A percentile compares a stretch with the other conserved stretches of the same genome.
Conservation (phyloP, 2,113 vertebrate species). For the Pantherophis guttatus region DNA sequence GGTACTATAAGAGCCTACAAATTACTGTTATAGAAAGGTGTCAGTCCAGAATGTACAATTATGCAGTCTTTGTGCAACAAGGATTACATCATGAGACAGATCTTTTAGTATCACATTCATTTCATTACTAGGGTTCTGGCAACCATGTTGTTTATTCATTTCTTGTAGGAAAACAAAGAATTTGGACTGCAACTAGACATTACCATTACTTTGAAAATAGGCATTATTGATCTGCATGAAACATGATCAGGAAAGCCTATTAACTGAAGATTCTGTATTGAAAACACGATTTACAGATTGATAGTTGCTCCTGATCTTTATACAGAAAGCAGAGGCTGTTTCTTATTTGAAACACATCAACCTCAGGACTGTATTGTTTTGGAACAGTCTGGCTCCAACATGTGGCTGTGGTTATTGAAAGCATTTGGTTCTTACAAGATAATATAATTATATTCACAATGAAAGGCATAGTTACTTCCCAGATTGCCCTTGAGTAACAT, state of each 20-base stretch:
- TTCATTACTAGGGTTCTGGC: neutral
- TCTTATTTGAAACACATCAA: neutral
- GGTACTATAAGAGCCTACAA: neutral
- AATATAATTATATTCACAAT: neutral
- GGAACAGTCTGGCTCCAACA: neutral
- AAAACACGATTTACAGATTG: neutral
- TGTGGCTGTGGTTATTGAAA: neutral
- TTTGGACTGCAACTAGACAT: neutral
- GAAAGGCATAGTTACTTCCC: neutral
- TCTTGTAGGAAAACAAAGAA: neutral
- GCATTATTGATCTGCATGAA: neutral
- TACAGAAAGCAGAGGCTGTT: neutral
- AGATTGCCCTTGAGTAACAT: neutral
- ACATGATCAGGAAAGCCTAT: neutral
- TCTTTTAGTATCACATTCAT: neutral
- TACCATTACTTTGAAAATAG: neutral
- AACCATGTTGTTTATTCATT: neutral
- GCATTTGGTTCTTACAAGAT: neutral
- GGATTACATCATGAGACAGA: neutral
- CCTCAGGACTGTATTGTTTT: neutral
- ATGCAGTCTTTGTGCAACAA: neutral
- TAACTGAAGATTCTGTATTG: neutral
- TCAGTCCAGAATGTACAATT: neutral
- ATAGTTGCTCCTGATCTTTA: neutral
- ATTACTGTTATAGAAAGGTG: neutral